Evolutionary conservation across 2,797 vertebrate genomes (phyloP), one percentile per base, ranked within the genome.

Genomic region (Triplophysa bombifrons): DNA sequence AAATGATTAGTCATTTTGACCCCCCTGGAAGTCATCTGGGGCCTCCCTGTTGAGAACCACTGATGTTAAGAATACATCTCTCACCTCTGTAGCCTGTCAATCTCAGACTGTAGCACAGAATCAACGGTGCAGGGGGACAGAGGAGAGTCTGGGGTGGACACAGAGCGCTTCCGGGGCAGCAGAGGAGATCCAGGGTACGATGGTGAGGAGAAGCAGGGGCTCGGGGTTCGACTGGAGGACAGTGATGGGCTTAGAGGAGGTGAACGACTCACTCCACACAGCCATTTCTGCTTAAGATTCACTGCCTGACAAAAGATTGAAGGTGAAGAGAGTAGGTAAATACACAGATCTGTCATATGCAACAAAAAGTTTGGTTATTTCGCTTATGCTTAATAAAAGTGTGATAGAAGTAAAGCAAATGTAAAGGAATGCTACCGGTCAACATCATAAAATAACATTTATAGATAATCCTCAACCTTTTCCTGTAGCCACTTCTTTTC

Each of bases 61-160:
- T 38, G 34, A 53, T 53, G 51, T n/a, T 2, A 17, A 53, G 3
- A 7, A 17, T 53, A 2, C 2, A n/a, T 55, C 14, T 38, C 87
- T 90, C 83, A 96, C 97, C 94, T 92, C 81, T 86, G 92, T 19
- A 97, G 92, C 60, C 90, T 88, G 4, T 94, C 94, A 0, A 87
- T 87, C 85, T 92, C 94, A 0, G 86, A 83, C 81, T 95, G 94
- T 53, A 90, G 80, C 72, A 88, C 73, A 66, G 53, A 78, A n/a
- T 78, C 75, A 74, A 30, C 80, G 75, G 73, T 86, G 85, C 19
- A 82, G 85, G 53, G 19, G 63, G 74, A 61, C 25, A 64, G 74
- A 16, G 80, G 85, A 60, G 87, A 87, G 44, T 78, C 87, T 48
- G 85, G 86, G 5, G 86, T 89, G 25, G 82, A 88, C 65, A 65